Percentiles rank a stretch among this genome's conserved stretches.
Conservation (phyloP, 92 coral and sea anemone genomes). For the Porites cylindrica region DNA sequence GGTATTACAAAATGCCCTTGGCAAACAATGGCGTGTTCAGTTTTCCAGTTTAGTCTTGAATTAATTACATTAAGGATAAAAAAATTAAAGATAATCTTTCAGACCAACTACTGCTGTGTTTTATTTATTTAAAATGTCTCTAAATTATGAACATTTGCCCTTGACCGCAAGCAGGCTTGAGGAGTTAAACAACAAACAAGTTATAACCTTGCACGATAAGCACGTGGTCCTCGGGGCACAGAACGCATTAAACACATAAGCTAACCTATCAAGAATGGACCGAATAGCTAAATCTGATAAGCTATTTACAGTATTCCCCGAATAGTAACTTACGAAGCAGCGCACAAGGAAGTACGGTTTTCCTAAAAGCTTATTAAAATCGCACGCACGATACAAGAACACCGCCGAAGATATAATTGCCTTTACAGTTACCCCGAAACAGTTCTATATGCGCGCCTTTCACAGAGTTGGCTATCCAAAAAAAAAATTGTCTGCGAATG, state of each 20-base stretch:
- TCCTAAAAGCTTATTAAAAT: too few species aligned
- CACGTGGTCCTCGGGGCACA: constrained; percentile 12
- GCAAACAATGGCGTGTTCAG: background rate
- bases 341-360: background rate
- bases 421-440: background rate
- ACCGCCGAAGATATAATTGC: background rate
- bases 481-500: too few species aligned
- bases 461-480: too few species aligned
- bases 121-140: background rate
- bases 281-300: background rate
- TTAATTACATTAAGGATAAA: background rate
- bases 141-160: constrained; percentile 2
- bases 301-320: background rate
- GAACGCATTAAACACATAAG: background rate
- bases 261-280: background rate
- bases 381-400: background rate
- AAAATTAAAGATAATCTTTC: background rate
- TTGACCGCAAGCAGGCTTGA: constrained; percentile 19
- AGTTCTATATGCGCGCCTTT: background rate
- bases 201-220: constrained; percentile 2
- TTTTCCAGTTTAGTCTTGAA: background rate
- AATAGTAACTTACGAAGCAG: constrained; percentile 13
- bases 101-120: background rate
- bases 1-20: background rate
- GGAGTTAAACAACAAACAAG: constrained; percentile 2